These are phyloP conservation scores for Apostichopus leukothele DNA, from an alignment of 53 echinoderm and acorn worm species.

Conservation along the genomic window DNA sequence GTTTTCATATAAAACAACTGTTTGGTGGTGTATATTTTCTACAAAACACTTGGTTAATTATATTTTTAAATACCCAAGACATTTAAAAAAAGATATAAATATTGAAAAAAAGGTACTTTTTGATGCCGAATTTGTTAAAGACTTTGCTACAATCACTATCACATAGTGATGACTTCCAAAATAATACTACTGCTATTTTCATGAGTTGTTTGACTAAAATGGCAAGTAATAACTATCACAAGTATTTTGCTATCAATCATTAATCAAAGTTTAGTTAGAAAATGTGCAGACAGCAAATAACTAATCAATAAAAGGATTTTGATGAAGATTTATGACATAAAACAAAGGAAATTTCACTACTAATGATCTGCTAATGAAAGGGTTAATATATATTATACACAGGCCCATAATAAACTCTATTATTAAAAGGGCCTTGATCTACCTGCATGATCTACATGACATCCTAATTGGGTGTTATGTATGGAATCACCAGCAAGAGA, in stretches of 20 bases:
- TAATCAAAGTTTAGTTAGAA: neutral
- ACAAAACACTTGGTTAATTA: too few species aligned
- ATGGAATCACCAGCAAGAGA: constrained; percentile 99
- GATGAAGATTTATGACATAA: neutral
- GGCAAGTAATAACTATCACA: neutral
- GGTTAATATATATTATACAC: too few species aligned
- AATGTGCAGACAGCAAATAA: neutral
- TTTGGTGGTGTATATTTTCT: too few species aligned
- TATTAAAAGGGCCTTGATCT: constrained; percentile 19
- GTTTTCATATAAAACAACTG: too few species aligned
- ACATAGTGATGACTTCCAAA: neutral
- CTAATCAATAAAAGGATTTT: neutral
- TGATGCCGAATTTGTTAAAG: neutral
- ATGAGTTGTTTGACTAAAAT: neutral
- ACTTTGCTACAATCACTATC: neutral
- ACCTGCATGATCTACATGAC: constrained; percentile 27
- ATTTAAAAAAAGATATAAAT: neutral
- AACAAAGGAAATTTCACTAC: neutral
- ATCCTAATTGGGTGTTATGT: constrained; percentile 55
- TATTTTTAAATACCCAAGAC: too few species aligned
- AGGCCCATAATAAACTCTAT: neutral
- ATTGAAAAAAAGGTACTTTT: neutral
- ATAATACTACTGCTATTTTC: neutral
- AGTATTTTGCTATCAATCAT: neutral
- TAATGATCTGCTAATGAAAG: neutral